Evolutionary conservation across 2,113 vertebrate genomes (phyloP), one percentile per base, ranked within the genome.

Genomic region (Trichomycterus rosablanca): DNA sequence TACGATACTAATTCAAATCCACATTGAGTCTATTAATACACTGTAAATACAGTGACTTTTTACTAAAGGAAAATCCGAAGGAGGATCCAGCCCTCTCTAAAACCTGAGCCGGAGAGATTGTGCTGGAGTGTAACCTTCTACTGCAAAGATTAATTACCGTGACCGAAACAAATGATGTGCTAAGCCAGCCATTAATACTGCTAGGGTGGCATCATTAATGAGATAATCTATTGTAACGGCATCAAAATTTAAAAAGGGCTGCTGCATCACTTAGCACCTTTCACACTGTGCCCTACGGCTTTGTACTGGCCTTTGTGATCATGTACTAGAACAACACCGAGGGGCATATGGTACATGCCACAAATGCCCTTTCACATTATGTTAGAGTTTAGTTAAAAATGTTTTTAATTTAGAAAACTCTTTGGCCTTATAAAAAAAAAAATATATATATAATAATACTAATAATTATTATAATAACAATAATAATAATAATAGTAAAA

Each of bases 151-250:
- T 86, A 88, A 88, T 88, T 85, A 81, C 65, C 74, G 70, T 75
- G 80, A 68, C 80, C 76, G 73, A 79, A 85, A 88, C 83, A 87
- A 86, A 86, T 80, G 83, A 81, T 74, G 70, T 80, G 82, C 80
- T 87, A 83, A 82, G 81, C 81, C 80, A 66, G 63, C 79, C 84
- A 83, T 89, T 91, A 88, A 88, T 83, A 84, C 85, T 82, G 82
- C 73, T 80, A 85, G 80, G 79, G 73, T 80, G 75, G 76, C 80
- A 79, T 84, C 83, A 88, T 89, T 85, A 86, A 89, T 85, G 80
- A 79, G 80, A 88, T 82, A 75, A 78, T 85, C 30, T 20, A 34
- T 35, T 54, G 51, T 22, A 40, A 15, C 2, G 82, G 80, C 80
- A 88, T 82, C 76, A 80, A 84, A 81, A 78, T 83, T 81, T 85